Evolutionary conservation across 2,797 vertebrate species (phyloP).

Genomic region (Sebastolobus altivelis): DNA sequence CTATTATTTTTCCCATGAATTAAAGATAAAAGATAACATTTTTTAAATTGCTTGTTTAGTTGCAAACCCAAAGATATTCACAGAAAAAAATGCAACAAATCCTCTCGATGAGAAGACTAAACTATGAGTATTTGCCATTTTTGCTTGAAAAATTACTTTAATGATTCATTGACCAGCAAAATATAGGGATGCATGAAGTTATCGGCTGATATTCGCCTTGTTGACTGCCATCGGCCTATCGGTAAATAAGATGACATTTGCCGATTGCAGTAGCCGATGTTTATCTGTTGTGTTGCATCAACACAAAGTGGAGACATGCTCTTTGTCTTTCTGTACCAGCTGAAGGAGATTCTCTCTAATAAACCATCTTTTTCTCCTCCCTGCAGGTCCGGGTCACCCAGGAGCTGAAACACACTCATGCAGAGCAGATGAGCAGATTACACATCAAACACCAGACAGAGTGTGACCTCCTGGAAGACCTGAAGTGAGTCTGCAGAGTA

Average conservation of each 20-base stretch:
- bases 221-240: too few species aligned
- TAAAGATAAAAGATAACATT: background rate
- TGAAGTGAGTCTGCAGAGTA: slow-evolving; percentile 87
- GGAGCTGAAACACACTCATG: slow-evolving; percentile 95
- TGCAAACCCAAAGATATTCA: background rate
- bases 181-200: too few species aligned
- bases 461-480: slow-evolving; percentile 96
- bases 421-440: slow-evolving; percentile 94
- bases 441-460: slow-evolving; percentile 97
- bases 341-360: background rate
- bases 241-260: too few species aligned
- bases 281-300: too few species aligned
- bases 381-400: slow-evolving; percentile 97
- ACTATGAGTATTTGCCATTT: background rate
- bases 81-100: background rate
- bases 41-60: background rate
- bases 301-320: too few species aligned
- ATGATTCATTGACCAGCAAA: background rate
- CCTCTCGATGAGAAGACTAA: background rate
- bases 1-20: background rate
- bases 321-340: too few species aligned
- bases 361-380: background rate
- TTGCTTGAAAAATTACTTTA: background rate
- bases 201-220: too few species aligned
- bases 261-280: too few species aligned